Conservation (phyloP, 2,113 vertebrate species). For the Austrofundulus limnaeus region DNA sequence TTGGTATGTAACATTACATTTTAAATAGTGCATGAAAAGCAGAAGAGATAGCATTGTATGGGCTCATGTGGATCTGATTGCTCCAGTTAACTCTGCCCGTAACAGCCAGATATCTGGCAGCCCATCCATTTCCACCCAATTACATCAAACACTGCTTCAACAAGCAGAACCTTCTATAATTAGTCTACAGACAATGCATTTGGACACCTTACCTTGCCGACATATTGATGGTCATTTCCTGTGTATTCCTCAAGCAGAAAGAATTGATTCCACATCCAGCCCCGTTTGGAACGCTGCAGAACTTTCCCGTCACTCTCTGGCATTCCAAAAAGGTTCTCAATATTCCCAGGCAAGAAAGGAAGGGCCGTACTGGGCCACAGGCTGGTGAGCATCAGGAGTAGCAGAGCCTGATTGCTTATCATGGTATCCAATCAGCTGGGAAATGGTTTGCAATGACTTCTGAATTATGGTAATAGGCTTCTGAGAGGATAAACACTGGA, state of each 20-base stretch:
- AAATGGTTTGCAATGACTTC: slow-evolving; percentile 56
- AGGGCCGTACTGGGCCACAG: slow-evolving; percentile 65
- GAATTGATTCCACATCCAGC: slow-evolving; percentile 99
- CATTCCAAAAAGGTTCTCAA: slow-evolving; percentile 68
- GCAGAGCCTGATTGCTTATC: slow-evolving; percentile 68
- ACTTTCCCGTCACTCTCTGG: slow-evolving; percentile 78
- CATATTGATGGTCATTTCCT: slow-evolving; percentile 93
- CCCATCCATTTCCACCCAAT: slow-evolving; percentile 57
- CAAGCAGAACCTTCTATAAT: slow-evolving; percentile 53
- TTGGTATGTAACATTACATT: slow-evolving; percentile 3
- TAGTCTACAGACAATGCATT: slow-evolving; percentile 35
- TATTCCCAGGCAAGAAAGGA: slow-evolving; percentile 73
- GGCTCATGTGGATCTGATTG: slow-evolving; percentile 32
- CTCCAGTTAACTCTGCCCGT: slow-evolving; percentile 46
- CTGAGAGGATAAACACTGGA: slow-evolving; percentile 57
- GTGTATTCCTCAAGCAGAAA: slow-evolving; percentile 96
- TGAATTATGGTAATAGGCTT: slow-evolving; percentile 63
- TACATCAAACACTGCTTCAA: slow-evolving; percentile 47
- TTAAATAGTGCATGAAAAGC: slow-evolving; percentile 1
- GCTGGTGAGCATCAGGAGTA: slow-evolving; percentile 69
- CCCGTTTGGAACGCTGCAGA: slow-evolving; percentile 89
- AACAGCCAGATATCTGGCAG: slow-evolving; percentile 44
- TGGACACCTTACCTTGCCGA: slow-evolving; percentile 90
- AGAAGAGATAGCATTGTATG: slow-evolving; percentile 3
- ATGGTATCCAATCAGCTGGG: slow-evolving; percentile 75